Conservation (phyloP, 2,797 vertebrate genomes). For the Mormyrops attenuatus region DNA sequence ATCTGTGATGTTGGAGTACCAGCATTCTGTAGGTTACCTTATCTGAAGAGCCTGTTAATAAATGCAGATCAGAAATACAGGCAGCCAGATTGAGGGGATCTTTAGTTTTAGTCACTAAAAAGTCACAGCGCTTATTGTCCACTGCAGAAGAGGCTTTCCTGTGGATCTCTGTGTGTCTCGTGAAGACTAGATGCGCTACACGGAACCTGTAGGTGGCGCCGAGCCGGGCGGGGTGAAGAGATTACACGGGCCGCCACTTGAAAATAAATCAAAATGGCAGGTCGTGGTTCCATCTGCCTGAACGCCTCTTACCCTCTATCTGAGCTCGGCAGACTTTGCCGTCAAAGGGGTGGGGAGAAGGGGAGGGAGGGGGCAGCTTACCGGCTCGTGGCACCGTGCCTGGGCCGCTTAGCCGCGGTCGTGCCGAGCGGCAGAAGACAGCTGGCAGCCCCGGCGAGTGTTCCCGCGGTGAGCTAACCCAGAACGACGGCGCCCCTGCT, state of each 20-base stretch:
- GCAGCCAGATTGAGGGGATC: not conserved
- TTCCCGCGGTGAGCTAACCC: constrained; percentile 38
- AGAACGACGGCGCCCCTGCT: not conserved
- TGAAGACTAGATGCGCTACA: constrained; percentile 9
- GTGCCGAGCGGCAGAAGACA: constrained; percentile 40
- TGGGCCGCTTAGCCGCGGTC: constrained; percentile 43
- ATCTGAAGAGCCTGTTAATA: not conserved
- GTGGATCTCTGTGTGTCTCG: not conserved
- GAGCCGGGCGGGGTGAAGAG: constrained; percentile 24
- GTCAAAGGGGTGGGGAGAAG: constrained; percentile 41
- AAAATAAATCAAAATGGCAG: constrained; percentile 40
- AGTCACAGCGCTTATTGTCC: not conserved
- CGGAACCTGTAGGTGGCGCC: constrained; percentile 10
- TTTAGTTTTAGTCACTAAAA: not conserved
- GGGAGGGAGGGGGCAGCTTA: constrained; percentile 40
- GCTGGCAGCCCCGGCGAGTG: constrained; percentile 41
- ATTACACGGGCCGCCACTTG: constrained; percentile 48
- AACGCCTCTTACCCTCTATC: not conserved
- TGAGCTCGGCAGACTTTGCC: constrained; percentile 38
- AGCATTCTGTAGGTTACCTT: not conserved
- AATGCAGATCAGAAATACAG: not conserved
- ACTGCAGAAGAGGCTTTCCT: not conserved
- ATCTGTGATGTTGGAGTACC: not conserved
- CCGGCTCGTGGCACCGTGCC: constrained; percentile 45
- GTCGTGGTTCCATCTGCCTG: constrained; percentile 42